Evolutionary conservation across 2,888 invertebrate species (phyloP).

Genomic region (Hesperia comma): DNA sequence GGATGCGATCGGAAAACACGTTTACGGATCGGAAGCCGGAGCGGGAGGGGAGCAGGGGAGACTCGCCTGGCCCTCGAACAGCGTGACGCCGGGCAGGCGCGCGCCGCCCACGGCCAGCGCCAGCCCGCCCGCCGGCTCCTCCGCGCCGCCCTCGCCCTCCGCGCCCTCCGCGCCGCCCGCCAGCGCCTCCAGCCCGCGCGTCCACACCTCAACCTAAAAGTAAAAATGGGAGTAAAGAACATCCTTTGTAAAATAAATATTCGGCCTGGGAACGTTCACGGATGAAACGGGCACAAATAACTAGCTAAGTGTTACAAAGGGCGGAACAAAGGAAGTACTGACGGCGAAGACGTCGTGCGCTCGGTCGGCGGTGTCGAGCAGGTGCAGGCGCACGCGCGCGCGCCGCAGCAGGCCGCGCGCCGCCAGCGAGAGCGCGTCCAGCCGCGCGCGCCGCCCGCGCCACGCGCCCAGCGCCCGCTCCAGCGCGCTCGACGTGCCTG

Average conservation of each 20-base stretch:
- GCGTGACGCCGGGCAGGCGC: slow-evolving; percentile 50
- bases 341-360: slow-evolving; percentile 47
- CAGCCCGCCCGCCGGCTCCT: slow-evolving; percentile 54
- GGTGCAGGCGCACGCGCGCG: slow-evolving; percentile 49
- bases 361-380: slow-evolving; percentile 29
- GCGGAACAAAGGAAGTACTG: slow-evolving; percentile 21
- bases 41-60: too few relatives aligned
- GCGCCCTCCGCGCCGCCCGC: slow-evolving; percentile 36
- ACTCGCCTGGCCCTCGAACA: slow-evolving; percentile 49
- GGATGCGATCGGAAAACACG: too few relatives aligned
- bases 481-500: slow-evolving; percentile 56
- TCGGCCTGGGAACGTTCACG: too few relatives aligned
- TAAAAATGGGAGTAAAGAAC: too few relatives aligned
- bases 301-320: too few relatives aligned
- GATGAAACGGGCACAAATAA: too few relatives aligned
- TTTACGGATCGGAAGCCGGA: too few relatives aligned
- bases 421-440: slow-evolving; percentile 64
- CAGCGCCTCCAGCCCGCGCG: slow-evolving; percentile 45
- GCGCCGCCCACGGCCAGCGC: slow-evolving; percentile 57
- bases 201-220: slow-evolving; percentile 57
- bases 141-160: slow-evolving; percentile 43
- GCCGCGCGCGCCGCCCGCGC: slow-evolving; percentile 51
- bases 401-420: slow-evolving; percentile 60
- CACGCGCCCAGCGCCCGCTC: slow-evolving; percentile 50
- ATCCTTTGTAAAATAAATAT: too few relatives aligned